Percentiles rank a stretch among this genome's conserved stretches.
Evolutionary conservation across 2,888 invertebrate genomes (phyloP).

Genomic region (Philopedon plagiatum): DNA sequence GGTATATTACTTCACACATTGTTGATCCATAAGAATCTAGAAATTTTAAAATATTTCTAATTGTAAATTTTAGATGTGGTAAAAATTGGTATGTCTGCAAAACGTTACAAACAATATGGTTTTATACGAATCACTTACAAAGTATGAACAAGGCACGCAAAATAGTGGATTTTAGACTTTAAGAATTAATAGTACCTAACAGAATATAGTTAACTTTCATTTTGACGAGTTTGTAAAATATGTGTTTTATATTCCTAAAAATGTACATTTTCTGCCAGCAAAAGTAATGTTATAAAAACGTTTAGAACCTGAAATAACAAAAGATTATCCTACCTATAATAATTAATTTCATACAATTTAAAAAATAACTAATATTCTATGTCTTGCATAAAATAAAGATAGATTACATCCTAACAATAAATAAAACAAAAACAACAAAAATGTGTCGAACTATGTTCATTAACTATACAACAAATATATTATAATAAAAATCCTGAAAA

Average conservation of each 20-base stretch:
- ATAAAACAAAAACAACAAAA: slow-evolving; percentile 3
- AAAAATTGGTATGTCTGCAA: slow-evolving; percentile 56
- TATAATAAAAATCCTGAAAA: not conserved
- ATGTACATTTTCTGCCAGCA: slow-evolving; percentile 16
- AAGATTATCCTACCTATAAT: slow-evolving; percentile 12
- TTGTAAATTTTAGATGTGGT: slow-evolving; percentile 32
- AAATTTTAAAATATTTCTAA: slow-evolving; percentile 43
- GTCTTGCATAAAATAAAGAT: not conserved
- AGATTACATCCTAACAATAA: slow-evolving; percentile 20
- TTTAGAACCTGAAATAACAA: slow-evolving; percentile 9
- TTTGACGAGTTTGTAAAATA: slow-evolving; percentile 16
- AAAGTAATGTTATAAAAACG: slow-evolving; percentile 1
- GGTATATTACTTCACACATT: slow-evolving; percentile 56
- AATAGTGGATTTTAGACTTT: slow-evolving; percentile 61
- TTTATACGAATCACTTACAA: slow-evolving; percentile 62
- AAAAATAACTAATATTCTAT: slow-evolving; percentile 19
- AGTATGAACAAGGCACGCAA: slow-evolving; percentile 67
- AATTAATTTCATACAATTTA: slow-evolving; percentile 15
- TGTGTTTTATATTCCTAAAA: not conserved
- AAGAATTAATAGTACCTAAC: slow-evolving; percentile 24
- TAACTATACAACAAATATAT: slow-evolving; percentile 6
- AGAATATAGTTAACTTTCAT: slow-evolving; percentile 3
- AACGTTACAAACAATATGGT: slow-evolving; percentile 59
- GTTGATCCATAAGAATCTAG: slow-evolving; percentile 67
- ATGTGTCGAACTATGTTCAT: not conserved